phyloP scores from a whole-genome alignment of 2,797 vertebrate genomes.

The Microctenopoma stevenorrisi region DNA sequence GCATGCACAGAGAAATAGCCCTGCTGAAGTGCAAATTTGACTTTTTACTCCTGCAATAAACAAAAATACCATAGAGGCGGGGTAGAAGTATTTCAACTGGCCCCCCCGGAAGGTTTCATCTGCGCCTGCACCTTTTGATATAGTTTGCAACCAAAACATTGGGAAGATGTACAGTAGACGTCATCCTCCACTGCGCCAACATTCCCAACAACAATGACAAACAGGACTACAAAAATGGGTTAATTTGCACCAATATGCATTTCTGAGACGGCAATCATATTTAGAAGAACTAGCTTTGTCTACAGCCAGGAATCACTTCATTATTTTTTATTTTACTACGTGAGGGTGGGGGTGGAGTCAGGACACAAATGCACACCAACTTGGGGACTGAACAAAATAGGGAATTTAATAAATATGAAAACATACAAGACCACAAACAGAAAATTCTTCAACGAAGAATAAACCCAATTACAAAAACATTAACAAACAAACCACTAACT shows the following conservation, averaged over 20 bases:
- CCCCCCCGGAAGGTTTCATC: constrained; percentile 30
- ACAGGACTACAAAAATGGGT: constrained; percentile 14
- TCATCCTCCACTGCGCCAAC: constrained; percentile 19
- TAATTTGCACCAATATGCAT: neutral
- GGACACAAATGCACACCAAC: no score
- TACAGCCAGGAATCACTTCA: no score
- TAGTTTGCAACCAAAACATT: constrained; percentile 30
- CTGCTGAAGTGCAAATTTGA: constrained; percentile 35
- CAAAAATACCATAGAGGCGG: constrained; percentile 52
- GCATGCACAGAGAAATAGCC: constrained; percentile 37
- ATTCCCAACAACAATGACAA: constrained; percentile 10
- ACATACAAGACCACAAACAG: no score
- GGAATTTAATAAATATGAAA: no score
- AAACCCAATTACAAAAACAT: no score
- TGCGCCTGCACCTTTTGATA: constrained; percentile 24
- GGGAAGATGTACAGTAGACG: constrained; percentile 38
- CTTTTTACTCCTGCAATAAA: constrained; percentile 50
- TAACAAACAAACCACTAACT: no score
- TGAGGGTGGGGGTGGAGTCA: no score
- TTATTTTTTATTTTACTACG: no score
- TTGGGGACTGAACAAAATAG: no score
- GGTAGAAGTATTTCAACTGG: constrained; percentile 46
- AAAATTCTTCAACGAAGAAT: no score
- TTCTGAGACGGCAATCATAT: constrained; percentile 3
- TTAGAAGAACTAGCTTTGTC: neutral